These are phyloP conservation scores for Heliconius congener DNA, from an alignment of 1,140 invertebrate species.

Conservation along the genomic window DNA sequence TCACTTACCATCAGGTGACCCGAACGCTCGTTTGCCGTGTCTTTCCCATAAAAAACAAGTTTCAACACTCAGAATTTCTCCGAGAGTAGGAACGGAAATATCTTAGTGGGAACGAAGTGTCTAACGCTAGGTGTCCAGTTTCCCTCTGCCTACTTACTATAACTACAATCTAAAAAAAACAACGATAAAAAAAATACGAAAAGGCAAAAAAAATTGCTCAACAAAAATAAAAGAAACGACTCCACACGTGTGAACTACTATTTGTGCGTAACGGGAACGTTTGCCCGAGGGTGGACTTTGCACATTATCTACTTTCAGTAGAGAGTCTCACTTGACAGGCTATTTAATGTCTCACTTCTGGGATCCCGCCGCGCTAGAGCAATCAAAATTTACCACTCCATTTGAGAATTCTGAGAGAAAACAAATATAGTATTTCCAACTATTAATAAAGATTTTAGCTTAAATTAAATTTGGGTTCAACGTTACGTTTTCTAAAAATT, in stretches of 20 bases:
- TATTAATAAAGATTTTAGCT: not conserved
- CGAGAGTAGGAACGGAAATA: no score
- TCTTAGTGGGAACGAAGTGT: no score
- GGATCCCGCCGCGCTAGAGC: conserved; percentile 9
- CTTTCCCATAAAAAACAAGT: no score
- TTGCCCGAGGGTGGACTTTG: conserved; percentile 29
- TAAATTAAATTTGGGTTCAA: not conserved
- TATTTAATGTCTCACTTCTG: conserved; percentile 29
- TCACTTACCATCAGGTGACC: no score
- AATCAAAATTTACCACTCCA: conserved; percentile 22
- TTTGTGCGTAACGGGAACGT: conserved; percentile 29
- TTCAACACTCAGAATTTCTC: no score
- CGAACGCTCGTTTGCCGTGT: no score
- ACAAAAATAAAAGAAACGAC: not conserved
- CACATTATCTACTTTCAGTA: conserved; percentile 20
- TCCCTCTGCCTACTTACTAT: no score
- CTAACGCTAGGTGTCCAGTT: no score
- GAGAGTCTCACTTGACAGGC: conserved; percentile 29
- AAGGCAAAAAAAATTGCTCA: not conserved
- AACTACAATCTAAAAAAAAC: no score
- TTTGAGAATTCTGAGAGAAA: not conserved
- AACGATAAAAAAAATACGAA: not conserved
- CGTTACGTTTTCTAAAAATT: no score
- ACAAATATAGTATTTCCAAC: not conserved
- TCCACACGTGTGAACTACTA: not conserved